A percentile compares a stretch with the other conserved stretches of the same genome.
Conservation (phyloP, 2,113 vertebrate genomes). For the Myxocyprinus asiaticus region DNA sequence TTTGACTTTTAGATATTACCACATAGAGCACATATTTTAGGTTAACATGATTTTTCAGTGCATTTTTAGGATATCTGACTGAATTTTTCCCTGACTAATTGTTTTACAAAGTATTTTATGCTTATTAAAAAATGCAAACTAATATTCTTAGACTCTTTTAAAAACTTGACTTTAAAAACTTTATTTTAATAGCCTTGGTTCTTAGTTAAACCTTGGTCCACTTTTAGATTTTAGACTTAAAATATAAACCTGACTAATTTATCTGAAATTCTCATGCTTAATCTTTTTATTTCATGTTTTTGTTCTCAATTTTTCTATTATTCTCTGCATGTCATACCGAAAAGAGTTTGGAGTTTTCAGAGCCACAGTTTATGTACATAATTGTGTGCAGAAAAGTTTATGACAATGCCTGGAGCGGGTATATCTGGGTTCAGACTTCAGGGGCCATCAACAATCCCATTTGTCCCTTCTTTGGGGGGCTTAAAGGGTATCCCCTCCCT, state of each 20-base stretch:
- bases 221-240: background rate
- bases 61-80: too few relatives aligned
- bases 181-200: too few relatives aligned
- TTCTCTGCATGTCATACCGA: background rate
- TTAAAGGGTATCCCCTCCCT: slow-evolving; percentile 23
- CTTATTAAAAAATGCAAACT: background rate
- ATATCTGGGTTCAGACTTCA: background rate
- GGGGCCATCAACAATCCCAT: slow-evolving; percentile 56
- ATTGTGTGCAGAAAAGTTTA: background rate
- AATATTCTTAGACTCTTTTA: background rate
- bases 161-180: too few relatives aligned
- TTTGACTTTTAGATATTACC: too few relatives aligned
- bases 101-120: background rate
- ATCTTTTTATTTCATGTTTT: background rate
- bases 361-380: background rate
- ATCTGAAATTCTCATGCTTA: background rate
- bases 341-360: background rate
- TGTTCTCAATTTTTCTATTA: background rate
- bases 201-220: background rate
- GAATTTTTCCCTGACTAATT: too few relatives aligned
- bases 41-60: too few relatives aligned
- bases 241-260: background rate
- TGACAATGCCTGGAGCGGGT: slow-evolving; percentile 14
- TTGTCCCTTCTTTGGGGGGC: slow-evolving; percentile 62
- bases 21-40: too few relatives aligned